Conservation (phyloP, 2,888 invertebrate species). For the Abrostola triplasia region DNA sequence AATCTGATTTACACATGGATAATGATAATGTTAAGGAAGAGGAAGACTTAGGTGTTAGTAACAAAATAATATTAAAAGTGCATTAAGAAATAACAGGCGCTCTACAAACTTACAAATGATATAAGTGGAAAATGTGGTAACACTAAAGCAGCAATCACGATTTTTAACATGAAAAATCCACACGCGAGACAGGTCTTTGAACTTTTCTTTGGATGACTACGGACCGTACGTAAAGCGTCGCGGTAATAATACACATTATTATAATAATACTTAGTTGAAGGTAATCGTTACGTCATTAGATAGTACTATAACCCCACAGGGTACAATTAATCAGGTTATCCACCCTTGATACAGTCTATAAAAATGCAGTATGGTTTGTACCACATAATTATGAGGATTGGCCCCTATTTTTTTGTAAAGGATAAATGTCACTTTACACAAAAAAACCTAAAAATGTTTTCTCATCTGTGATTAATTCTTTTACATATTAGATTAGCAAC, state of each 20-base stretch:
- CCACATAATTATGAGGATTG: too few relatives aligned
- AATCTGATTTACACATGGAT: conserved; percentile 48
- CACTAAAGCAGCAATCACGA: background rate
- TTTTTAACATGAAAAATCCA: background rate
- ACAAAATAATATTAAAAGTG: conserved; percentile 27
- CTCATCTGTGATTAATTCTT: too few relatives aligned
- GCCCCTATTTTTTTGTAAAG: too few relatives aligned
- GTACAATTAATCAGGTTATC: background rate
- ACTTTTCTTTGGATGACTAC: background rate
- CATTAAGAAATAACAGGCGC: too few relatives aligned
- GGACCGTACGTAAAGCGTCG: background rate
- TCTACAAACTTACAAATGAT: conserved; percentile 7
- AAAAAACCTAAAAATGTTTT: too few relatives aligned
- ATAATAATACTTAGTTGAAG: background rate
- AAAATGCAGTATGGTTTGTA: too few relatives aligned
- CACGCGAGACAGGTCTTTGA: conserved; percentile 4
- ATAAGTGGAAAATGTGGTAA: conserved; percentile 1
- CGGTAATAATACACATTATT: conserved; percentile 1
- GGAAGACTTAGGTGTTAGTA: conserved; percentile 48
- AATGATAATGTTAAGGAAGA: conserved; percentile 45
- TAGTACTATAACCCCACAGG: background rate
- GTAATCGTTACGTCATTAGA: background rate
- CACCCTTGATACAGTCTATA: background rate
- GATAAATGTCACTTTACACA: too few relatives aligned
- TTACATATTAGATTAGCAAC: too few relatives aligned